Evolutionary conservation across 2,888 invertebrate species (phyloP), one percentile per base, ranked within the genome.

Genomic region (Lasioglossum oenotherae): DNA sequence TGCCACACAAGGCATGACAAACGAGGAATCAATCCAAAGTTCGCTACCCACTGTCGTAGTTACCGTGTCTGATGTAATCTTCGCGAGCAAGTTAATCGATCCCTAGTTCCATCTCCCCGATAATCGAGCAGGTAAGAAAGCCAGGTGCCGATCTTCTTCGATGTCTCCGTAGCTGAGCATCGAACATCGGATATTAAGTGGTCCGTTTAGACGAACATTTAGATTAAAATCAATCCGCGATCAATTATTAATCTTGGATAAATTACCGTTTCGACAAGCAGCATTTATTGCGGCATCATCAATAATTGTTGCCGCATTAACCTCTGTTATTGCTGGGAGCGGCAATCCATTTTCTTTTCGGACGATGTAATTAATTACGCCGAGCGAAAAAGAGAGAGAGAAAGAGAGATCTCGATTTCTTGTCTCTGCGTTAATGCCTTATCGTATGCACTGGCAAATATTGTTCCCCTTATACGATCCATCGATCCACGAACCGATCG

Each of bases 251-350:
- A 89, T 90, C 87, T 57, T 49, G 81, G 73, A 89, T 86, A 84
- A 90, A 90, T 87, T 84, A 86, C 81, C 81, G 81, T 76, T 75
- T 84, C 82, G 90, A 90, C 89, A 86, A 82, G 91, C 77, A 80
- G 71, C 86, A 86, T 88, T 90, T 91, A 91, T 88, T 85, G 88
- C 91, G 78, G 82, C 76, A 91, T 89, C 91, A 89, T 91, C 85
- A 87, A 91, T 91, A 89, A 89, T 87, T 85, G 82, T 83, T 84
- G 82, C 81, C 86, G 88, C 85, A 90, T 90, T 90, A 89, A 90
- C 78, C 82, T 84, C 84, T 88, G 86, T 91, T 88, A 90, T 91
- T 89, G 85, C 84, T 76, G 74, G 81, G 82, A 57, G 82, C 69
- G 69, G 88, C 84, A 88, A 90, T 90, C 86, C 75, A 89, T 90